These are phyloP conservation scores for Parnassius apollo DNA, from an alignment of 2,888 invertebrate genomes.

Conservation along the genomic window DNA sequence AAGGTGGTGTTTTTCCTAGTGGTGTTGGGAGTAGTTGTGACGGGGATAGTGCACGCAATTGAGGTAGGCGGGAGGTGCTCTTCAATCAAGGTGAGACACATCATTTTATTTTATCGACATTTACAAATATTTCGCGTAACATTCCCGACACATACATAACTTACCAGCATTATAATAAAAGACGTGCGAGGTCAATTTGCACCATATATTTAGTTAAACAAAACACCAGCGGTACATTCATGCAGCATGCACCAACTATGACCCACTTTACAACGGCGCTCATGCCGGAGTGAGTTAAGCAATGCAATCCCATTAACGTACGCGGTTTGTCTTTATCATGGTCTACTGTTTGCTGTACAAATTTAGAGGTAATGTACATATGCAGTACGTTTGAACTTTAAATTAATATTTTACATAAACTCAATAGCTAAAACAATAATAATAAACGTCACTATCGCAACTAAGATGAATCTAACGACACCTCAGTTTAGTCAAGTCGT, in stretches of 20 bases:
- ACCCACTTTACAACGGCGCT: conserved; percentile 40
- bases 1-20: no score
- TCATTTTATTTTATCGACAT: neutral
- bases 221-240: conserved; percentile 24
- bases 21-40: no score
- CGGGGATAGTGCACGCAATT: no score
- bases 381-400: neutral
- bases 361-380: conserved; percentile 31
- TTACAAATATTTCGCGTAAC: neutral
- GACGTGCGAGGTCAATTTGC: conserved; percentile 34
- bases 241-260: conserved; percentile 42
- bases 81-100: no score
- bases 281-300: conserved; percentile 48
- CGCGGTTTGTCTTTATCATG: conserved; percentile 50
- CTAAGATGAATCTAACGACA: no score
- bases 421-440: no score
- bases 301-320: conserved; percentile 50
- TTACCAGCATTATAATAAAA: conserved; percentile 1
- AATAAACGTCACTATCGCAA: no score
- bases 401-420: no score
- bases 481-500: no score
- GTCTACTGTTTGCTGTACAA: conserved; percentile 39
- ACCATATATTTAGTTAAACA: conserved; percentile 33
- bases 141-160: neutral
- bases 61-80: no score